Evolutionary conservation across 2,888 invertebrate genomes (phyloP), one percentile per base, ranked within the genome.

Genomic region (Drosophila testacea): DNA sequence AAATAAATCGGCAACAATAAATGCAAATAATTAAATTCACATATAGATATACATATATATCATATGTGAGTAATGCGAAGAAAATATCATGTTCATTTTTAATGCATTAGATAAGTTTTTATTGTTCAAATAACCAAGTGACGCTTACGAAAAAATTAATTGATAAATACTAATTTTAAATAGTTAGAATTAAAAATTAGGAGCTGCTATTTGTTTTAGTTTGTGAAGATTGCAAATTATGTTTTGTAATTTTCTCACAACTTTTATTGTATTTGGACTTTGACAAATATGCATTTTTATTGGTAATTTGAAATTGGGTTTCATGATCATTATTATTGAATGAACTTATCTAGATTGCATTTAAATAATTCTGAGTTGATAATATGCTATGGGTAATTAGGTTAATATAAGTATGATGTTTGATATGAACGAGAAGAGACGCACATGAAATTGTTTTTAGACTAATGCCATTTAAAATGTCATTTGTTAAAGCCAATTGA

Each of bases 401-500:
- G 44, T 68, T 73, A 68, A 36, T 56, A 38, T n/a, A 32, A 6
- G 32, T 22, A 51, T 38, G 42, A 36, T 42, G 56, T 56, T 62
- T 10, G 39, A 50, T 44, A 52, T 69, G 44, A n/a, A n/a, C n/a
- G n/a, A n/a, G n/a, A 36, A 41, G 69, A 79, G 44, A 78, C 73
- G 81, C 81, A 79, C 73, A 83, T 67, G 73, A 86, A 81, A 84
- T 83, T 81, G 77, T 81, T 81, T 84, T 84, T 81, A 79, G 77
- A 84, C 84, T 69, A 83, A 83, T 88, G 85, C 51, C 85, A 85
- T 85, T 85, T 61, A 73, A 78, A 88, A 85, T 85, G 85, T 80
- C 85, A 88, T 87, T 84, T 72, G 80, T 82, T 82, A 66, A 85
- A 85, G 82, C 86, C 82, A 86, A 83, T 86, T 88, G 85, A 86